Evolutionary conservation across 2,888 invertebrate genomes (phyloP), one percentile per base, ranked within the genome.

Genomic region (Venusia cambrica): DNA sequence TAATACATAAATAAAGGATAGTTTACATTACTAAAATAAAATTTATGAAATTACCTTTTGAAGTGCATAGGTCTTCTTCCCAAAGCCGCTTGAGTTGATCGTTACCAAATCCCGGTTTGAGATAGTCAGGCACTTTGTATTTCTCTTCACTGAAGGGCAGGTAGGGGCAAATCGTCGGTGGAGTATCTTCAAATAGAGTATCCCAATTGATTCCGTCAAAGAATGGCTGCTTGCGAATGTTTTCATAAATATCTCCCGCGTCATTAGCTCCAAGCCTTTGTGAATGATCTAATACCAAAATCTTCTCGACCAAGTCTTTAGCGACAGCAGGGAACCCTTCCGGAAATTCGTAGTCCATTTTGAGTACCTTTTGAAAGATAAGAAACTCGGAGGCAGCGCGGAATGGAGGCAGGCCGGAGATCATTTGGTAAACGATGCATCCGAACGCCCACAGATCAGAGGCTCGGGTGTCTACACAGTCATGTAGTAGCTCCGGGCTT

Each of bases 401-500:
- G 85, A 99, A 99, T 0, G 98, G 97, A 22, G 97, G 95, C 51
- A 94, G 77, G 1, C 99, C 98, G 5, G 97, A 92, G 48, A 98
- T 92, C 95, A 99, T 97, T 87, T 99, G 99, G 84, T 96, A 99
- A 47, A 98, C 87, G 52, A 99, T 96, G 76, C 98, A 98, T 12
- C 99, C 99, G 22, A 97, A 88, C 0, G 99, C 99, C 99, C 99
- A 99, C 36, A 99, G 88, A 81, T 99, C 99, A 5, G 96, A 95
- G 19, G 95, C 91, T 33, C 90, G 90, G 25, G 92, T 91, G 30
- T 93, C 91, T 1, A 92, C 91, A 40, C 93, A 91, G 66, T 94
- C 93, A 40, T 92, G 94, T 28, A 99, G 87, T 44, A 99, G 90
- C 85, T 99, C 99, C 1, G 99, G 99, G 35, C 98, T 98, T 0